Evolutionary conservation across 1,140 invertebrate species (phyloP).

Genomic region (Heliconius nattereri): DNA sequence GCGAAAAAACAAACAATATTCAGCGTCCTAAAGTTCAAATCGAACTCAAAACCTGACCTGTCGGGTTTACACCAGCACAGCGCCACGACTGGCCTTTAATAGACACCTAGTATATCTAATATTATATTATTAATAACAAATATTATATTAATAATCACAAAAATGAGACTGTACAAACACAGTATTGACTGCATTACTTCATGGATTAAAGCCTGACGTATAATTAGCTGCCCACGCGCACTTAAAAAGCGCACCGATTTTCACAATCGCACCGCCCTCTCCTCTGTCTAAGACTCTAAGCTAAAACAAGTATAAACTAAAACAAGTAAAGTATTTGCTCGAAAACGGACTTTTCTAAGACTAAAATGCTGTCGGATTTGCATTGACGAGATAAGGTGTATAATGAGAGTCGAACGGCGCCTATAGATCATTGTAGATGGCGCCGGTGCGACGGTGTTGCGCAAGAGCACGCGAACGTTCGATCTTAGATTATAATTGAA

Average conservation of each 20-base stretch:
- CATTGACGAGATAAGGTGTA: conserved; percentile 65
- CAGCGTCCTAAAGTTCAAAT: no score
- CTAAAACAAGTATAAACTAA: conserved; percentile 49
- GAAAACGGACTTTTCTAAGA: conserved; percentile 65
- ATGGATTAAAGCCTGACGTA: conserved; percentile 65
- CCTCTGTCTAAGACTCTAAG: conserved; percentile 41
- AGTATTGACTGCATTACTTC: conserved; percentile 50
- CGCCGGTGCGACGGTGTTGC: conserved; percentile 62
- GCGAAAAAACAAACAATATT: no score
- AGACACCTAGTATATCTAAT: not conserved
- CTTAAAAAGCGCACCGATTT: conserved; percentile 64
- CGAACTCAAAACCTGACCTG: no score
- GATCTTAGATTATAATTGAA: conserved; percentile 19
- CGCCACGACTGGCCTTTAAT: no score
- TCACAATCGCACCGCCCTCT: conserved; percentile 65
- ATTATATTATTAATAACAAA: conserved; percentile 8
- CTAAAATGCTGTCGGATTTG: conserved; percentile 70
- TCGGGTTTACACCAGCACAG: no score
- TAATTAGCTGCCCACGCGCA: conserved; percentile 72
- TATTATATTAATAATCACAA: conserved; percentile 27
- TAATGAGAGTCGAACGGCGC: conserved; percentile 60
- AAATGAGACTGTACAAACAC: conserved; percentile 29
- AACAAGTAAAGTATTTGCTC: conserved; percentile 57
- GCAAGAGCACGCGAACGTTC: conserved; percentile 53
- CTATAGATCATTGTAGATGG: conserved; percentile 74